Evolutionary conservation across 2,113 vertebrate species (phyloP), one percentile per base, ranked within the genome.

Genomic region (Anguilla japonica): DNA sequence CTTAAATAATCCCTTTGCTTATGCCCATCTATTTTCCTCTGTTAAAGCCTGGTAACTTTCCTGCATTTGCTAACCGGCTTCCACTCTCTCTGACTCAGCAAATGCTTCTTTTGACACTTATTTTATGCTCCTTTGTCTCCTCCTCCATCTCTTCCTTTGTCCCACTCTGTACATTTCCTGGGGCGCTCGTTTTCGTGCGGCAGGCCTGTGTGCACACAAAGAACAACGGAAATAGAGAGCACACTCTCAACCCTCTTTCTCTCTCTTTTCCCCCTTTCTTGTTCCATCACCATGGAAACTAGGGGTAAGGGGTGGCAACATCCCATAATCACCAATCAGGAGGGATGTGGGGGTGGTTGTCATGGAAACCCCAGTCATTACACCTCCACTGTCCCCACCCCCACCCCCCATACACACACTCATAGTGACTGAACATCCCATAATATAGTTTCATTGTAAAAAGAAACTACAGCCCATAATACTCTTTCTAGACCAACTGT

Each of bases 241-340:
- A 53, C 86, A 87, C 71, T 85, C 85, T 84, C 63, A 67, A 41
- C 78, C 53, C 80, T 89, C 88, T 46, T 60, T 13, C 8, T 84
- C 89, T 86, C 40, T 83, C 56, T 39, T 18, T 56, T 43, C 90
- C 90, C 90, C 93, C 88, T 85, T 7, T 80, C 82, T 82, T n/a
- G 20, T 89, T 90, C 81, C 89, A 89, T 90, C 85, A 89, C 92
- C 90, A 67, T 93, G 93, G 92, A 94, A 91, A 92, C 89, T 89
- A 82, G 90, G 90, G 46, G 75, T 85, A 82, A 60, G 87, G 40
- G 57, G 41, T 57, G 53, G 41, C 46, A 7, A 79, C 91, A 94
- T 93, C 92, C 92, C 92, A 94, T 95, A 95, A 95, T 95, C 93
- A 93, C 94, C 94, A 94, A 95, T 94, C 94, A 94, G 92, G 92